phyloP scores from a whole-genome alignment of 1,140 invertebrate genomes.

The Euwallacea fornicatus region DNA sequence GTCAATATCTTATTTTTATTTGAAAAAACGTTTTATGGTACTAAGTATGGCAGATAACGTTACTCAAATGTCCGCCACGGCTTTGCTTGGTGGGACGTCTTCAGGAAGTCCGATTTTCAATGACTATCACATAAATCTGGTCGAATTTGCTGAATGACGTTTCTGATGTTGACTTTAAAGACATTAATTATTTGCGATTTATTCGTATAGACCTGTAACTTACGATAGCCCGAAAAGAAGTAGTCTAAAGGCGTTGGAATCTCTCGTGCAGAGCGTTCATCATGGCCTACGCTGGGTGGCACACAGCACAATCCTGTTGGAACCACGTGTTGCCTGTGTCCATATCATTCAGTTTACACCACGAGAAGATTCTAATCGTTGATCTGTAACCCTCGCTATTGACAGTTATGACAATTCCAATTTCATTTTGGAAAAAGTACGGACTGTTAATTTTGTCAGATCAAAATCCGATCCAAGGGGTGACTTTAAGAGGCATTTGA shows the following conservation, averaged over 20 bases:
- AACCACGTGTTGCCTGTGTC: background rate
- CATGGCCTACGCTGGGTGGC: background rate
- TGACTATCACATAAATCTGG: conserved; percentile 4
- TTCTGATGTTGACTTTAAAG: background rate
- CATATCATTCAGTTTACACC: conserved; percentile 4
- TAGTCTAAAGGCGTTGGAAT: conserved; percentile 6
- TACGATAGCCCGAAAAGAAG: background rate
- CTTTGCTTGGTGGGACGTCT: background rate
- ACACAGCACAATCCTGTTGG: background rate
- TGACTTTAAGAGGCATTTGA: background rate
- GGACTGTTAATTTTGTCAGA: background rate
- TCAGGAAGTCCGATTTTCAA: background rate
- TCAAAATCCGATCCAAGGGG: background rate
- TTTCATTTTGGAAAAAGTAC: background rate
- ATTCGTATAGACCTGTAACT: conserved; percentile 9
- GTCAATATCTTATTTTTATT: background rate
- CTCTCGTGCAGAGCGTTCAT: background rate
- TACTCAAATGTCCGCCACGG: background rate
- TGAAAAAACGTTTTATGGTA: background rate
- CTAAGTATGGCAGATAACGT: background rate
- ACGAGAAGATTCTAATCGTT: background rate
- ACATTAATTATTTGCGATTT: conserved; percentile 4
- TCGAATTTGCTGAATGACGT: background rate
- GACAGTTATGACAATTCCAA: background rate
- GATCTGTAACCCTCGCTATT: background rate